Conservation (phyloP, 2,113 vertebrate genomes). For the Lates calcarifer region DNA sequence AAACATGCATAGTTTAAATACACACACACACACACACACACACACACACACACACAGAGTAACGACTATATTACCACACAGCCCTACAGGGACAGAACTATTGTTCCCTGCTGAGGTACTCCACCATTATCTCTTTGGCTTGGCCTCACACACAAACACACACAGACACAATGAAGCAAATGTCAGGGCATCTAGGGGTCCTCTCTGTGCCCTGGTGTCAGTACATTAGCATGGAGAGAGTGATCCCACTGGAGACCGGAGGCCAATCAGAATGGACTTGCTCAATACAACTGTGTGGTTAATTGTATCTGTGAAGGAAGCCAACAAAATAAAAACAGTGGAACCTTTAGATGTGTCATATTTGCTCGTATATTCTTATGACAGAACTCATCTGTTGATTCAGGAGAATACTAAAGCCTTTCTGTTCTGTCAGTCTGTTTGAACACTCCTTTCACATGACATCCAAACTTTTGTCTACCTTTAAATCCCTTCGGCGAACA, state of each 20-base stretch:
- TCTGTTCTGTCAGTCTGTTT: neutral
- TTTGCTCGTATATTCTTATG: neutral
- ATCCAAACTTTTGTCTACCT: constrained; percentile 4
- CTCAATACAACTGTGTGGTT: too few relatives aligned
- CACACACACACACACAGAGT: constrained; percentile 15
- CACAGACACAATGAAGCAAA: constrained; percentile 16
- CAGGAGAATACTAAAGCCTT: neutral
- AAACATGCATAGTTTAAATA: too few relatives aligned
- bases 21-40: constrained; percentile 17
- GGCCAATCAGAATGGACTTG: neutral
- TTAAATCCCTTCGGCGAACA: neutral
- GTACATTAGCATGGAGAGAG: neutral
- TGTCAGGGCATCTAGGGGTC: neutral
- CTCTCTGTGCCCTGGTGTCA: constrained; percentile 1
- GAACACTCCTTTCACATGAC: neutral
- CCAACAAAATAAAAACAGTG: neutral
- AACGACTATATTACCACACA: constrained; percentile 20
- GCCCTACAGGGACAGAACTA: constrained; percentile 24
- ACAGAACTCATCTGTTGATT: neutral
- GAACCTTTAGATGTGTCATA: neutral
- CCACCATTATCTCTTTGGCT: constrained; percentile 27
- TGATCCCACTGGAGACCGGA: neutral
- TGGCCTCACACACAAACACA: neutral
- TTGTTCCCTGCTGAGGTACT: constrained; percentile 35
- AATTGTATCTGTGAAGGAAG: too few relatives aligned